Evolutionary conservation across 2,113 vertebrate species (phyloP).

Genomic region (Atractosteus spatula): DNA sequence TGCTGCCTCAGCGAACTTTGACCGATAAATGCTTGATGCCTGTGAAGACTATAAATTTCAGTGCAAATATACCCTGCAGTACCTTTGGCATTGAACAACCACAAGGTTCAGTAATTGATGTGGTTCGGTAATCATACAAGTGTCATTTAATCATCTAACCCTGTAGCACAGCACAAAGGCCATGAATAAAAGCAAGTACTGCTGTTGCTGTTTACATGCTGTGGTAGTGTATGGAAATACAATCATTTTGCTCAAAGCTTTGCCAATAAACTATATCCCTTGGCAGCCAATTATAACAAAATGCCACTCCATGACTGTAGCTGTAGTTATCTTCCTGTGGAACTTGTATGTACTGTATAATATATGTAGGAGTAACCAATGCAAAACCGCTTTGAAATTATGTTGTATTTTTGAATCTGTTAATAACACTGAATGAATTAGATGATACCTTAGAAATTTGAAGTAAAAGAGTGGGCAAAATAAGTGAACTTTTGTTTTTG

Average conservation of each 20-base stretch:
- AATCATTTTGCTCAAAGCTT: slow-evolving; percentile 23
- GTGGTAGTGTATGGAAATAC: slow-evolving; percentile 65
- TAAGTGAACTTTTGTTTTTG: too few relatives aligned
- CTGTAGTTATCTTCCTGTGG: too few relatives aligned
- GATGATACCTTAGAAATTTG: too few relatives aligned
- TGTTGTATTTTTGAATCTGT: too few relatives aligned
- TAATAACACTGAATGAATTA: too few relatives aligned
- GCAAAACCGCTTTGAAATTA: too few relatives aligned
- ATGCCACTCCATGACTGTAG: too few relatives aligned
- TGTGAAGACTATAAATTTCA: slow-evolving; percentile 37
- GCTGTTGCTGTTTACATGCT: slow-evolving; percentile 59
- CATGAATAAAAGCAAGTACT: slow-evolving; percentile 48
- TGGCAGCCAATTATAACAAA: too few relatives aligned
- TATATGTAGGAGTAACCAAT: too few relatives aligned
- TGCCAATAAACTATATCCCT: too few relatives aligned
- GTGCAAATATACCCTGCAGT: slow-evolving; percentile 6
- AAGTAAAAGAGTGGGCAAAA: too few relatives aligned
- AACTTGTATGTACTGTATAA: too few relatives aligned
- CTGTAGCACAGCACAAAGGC: slow-evolving; percentile 23
- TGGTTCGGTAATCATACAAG: slow-evolving; percentile 41
- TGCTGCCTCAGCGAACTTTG: slow-evolving; percentile 13
- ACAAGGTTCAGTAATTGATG: slow-evolving; percentile 26
- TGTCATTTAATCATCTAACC: slow-evolving; percentile 43
- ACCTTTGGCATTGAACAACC: neutral
- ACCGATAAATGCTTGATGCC: slow-evolving; percentile 7